Evolutionary conservation across 2,797 vertebrate genomes (phyloP), one percentile per base, ranked within the genome.

Genomic region (Enteromius argenteus): DNA sequence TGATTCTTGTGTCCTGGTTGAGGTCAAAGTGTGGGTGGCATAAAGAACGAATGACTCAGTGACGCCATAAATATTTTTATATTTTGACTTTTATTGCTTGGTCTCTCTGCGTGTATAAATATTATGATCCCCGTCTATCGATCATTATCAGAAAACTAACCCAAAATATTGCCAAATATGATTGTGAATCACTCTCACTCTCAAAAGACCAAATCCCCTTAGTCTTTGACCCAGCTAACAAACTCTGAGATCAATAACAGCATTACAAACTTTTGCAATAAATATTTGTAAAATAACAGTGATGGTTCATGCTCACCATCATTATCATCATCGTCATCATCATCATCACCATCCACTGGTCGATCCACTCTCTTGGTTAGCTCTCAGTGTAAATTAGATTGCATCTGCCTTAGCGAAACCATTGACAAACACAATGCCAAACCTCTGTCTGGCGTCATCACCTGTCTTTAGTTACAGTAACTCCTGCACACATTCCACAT

Each of bases 391-490:
- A 74, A 49, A 80, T 17, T 30, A 19, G 30, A 51, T 60, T 74
- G 83, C 80, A 37, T 79, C 51, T 68, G 79, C 80, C 46, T 49
- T 51, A 60, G 60, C 44, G 14, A 30, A 76, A 81, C 72, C 35
- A 73, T 15, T 79, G 82, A 78, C 42, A 27, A n/a, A 51, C 68
- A 72, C 49, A 0, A 11, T 37, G 87, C 88, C 85, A 84, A 83
- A 69, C 23, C 46, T 60, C 10, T 66, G 42, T 56, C 30, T 21
- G 15, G 13, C 17, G 13, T 86, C 80, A 76, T 76, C 44, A 21
- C 32, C 1, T 78, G 44, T 53, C 46, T 60, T 90, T 85, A 89
- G 69, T 91, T 90, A 86, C 78, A 81, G 73, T 39, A 58, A 51
- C 27, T 10, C 62, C 69, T 71, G 35, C 51, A n/a, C 39, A 4